These are phyloP conservation scores for Carollia perspicillata DNA, from an alignment of 2,113 vertebrate species.

Conservation along the genomic window DNA sequence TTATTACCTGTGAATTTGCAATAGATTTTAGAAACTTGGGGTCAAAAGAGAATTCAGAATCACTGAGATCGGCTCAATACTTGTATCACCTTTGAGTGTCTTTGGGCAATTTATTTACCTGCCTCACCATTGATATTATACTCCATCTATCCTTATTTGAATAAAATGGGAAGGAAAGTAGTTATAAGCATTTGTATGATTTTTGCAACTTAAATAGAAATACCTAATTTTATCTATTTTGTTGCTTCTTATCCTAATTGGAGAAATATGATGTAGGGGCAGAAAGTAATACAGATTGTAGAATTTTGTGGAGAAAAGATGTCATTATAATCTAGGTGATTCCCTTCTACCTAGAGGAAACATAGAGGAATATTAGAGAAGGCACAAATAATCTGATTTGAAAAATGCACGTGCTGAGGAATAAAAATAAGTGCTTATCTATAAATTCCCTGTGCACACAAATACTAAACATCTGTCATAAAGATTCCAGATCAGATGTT, in stretches of 20 bases:
- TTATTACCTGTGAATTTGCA: conserved; percentile 28
- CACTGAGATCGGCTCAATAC: not conserved
- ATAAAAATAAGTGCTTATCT: not conserved
- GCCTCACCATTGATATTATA: not conserved
- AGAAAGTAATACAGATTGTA: not conserved
- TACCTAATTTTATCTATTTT: not conserved
- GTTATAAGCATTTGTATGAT: not conserved
- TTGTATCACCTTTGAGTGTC: not conserved
- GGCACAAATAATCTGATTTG: not conserved
- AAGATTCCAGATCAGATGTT: conserved; percentile 99
- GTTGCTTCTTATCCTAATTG: conserved; percentile 18
- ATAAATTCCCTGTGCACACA: not conserved
- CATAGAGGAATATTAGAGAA: not conserved
- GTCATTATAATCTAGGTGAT: not conserved
- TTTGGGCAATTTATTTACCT: conserved; percentile 20
- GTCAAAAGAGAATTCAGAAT: not conserved
- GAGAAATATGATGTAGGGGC: not conserved
- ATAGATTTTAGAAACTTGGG: conserved; percentile 34
- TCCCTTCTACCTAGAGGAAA: not conserved
- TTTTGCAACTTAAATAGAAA: conserved; percentile 22
- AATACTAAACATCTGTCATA: conserved; percentile 36
- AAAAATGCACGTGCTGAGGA: not conserved
- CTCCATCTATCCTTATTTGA: not conserved
- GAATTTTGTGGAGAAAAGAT: conserved; percentile 26
- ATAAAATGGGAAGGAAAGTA: conserved; percentile 30